These are phyloP conservation scores for Mya arenaria DNA, from an alignment of 1,140 invertebrate genomes.

Conservation along the genomic window DNA sequence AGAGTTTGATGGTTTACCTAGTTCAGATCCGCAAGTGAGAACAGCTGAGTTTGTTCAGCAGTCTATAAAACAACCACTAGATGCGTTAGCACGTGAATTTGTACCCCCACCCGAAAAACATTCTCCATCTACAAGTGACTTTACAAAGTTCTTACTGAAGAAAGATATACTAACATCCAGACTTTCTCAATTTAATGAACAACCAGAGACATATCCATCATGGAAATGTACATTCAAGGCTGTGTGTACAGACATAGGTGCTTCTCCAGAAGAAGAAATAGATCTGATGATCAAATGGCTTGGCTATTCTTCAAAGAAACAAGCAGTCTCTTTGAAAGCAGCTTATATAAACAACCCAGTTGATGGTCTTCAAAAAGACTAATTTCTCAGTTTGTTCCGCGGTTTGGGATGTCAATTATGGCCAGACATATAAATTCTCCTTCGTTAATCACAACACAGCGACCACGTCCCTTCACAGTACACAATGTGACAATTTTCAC, in stretches of 20 bases:
- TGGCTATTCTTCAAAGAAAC: neutral
- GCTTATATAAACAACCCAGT: constrained; percentile 21
- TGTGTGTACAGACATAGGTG: constrained; percentile 20
- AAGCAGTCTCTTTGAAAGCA: constrained; percentile 23
- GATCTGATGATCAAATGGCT: constrained; percentile 55
- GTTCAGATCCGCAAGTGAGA: neutral
- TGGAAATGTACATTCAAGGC: constrained; percentile 49
- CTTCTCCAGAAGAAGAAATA: constrained; percentile 22
- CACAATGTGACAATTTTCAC: too few species aligned
- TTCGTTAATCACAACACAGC: too few species aligned
- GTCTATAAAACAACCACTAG: neutral
- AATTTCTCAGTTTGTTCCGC: too few species aligned
- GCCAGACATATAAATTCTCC: too few species aligned
- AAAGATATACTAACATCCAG: constrained; percentile 38
- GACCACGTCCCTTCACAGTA: too few species aligned
- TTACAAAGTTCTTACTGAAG: constrained; percentile 43
- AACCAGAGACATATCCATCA: constrained; percentile 32
- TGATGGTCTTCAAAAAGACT: too few species aligned
- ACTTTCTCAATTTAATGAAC: constrained; percentile 37
- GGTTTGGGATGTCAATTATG: too few species aligned
- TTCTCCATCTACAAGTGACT: constrained; percentile 5
- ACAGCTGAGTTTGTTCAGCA: neutral
- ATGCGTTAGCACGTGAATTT: neutral
- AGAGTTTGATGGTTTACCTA: neutral
- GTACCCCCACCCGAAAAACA: neutral